A percentile compares a stretch with the other conserved stretches of the same genome.
phyloP scores from a whole-genome alignment of 2,113 vertebrate genomes.

The Neotoma lepida region DNA sequence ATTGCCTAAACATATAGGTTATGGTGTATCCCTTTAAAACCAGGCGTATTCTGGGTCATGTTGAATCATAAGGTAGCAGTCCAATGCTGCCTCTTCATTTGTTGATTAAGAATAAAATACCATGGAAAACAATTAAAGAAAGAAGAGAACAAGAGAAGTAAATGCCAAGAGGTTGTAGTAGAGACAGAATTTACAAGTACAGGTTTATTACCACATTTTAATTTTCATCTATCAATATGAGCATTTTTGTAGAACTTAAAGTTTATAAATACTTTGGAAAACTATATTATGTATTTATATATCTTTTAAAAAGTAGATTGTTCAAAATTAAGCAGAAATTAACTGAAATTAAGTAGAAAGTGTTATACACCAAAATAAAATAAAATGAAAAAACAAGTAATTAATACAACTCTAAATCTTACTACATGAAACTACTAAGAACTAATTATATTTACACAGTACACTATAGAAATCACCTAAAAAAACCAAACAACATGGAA shows the following conservation, averaged over 20 bases:
- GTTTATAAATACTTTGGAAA: slow-evolving; percentile 83
- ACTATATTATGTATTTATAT: slow-evolving; percentile 79
- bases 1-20: slow-evolving; percentile 54
- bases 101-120: slow-evolving; percentile 85
- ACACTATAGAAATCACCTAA: not conserved
- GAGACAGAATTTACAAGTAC: slow-evolving; percentile 73
- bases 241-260: slow-evolving; percentile 77
- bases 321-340: too few species aligned
- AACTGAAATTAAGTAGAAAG: slow-evolving; percentile 76
- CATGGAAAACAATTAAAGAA: slow-evolving; percentile 80
- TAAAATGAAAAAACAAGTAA: not conserved
- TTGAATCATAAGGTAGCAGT: slow-evolving; percentile 83
- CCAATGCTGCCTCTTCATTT: slow-evolving; percentile 84
- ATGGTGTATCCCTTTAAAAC: slow-evolving; percentile 82
- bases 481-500: accelerated
- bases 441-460: not conserved
- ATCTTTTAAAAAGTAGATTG: slow-evolving; percentile 79
- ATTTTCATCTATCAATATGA: slow-evolving; percentile 82
- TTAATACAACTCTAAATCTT: not conserved
- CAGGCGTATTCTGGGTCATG: slow-evolving; percentile 83
- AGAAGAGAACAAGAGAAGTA: slow-evolving; percentile 74
- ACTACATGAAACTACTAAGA: not conserved
- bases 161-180: slow-evolving; percentile 63
- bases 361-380: slow-evolving; percentile 50
- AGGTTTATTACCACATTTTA: slow-evolving; percentile 77